These are phyloP conservation scores for Sebastes steindachneri DNA, from an alignment of 2,797 vertebrate genomes.

Conservation along the genomic window DNA sequence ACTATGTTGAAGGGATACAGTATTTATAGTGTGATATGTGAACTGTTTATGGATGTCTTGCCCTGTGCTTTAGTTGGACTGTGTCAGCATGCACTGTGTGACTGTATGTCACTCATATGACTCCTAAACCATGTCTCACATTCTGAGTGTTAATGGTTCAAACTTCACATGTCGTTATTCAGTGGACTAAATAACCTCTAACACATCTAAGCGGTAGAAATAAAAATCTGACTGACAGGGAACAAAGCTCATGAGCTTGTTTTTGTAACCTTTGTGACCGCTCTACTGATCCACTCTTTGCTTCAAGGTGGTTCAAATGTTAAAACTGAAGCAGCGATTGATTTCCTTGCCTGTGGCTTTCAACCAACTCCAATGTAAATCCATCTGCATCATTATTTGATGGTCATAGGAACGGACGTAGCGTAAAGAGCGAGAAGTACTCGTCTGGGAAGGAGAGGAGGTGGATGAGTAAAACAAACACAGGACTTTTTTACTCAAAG, in stretches of 20 bases:
- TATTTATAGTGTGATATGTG: not conserved
- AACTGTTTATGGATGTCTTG: slow-evolving; percentile 11
- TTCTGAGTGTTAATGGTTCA: not conserved
- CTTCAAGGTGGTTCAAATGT: too few species aligned
- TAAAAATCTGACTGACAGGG: not conserved
- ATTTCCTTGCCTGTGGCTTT: not conserved
- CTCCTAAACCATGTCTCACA: not conserved
- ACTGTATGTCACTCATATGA: not conserved
- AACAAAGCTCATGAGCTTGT: not conserved
- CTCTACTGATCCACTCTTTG: too few species aligned
- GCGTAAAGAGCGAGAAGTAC: not conserved
- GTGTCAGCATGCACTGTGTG: not conserved
- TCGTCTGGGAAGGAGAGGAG: too few species aligned
- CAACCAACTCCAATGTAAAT: not conserved
- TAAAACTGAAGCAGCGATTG: not conserved
- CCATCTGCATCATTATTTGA: not conserved
- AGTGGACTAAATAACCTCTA: not conserved
- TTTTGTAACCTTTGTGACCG: not conserved
- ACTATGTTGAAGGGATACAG: not conserved
- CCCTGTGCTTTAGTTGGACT: not conserved
- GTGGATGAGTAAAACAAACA: too few species aligned
- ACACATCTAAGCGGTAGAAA: not conserved
- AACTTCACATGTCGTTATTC: not conserved
- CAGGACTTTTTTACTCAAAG: too few species aligned
- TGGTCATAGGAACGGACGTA: not conserved